Percentiles rank a stretch among this genome's conserved stretches.
phyloP scores from a whole-genome alignment of 1,140 invertebrate species.

The Saxidomus purpurata region DNA sequence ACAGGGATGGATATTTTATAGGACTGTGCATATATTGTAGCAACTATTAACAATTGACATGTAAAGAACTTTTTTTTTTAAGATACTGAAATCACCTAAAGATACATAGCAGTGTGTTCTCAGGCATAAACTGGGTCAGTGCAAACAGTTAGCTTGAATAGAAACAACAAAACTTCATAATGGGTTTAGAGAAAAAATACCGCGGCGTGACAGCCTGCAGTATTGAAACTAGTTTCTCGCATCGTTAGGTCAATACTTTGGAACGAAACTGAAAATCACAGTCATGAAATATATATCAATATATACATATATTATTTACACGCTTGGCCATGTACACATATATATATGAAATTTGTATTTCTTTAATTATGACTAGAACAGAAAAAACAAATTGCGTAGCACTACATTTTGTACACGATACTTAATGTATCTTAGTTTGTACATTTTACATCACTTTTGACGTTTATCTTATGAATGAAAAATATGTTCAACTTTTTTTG shows the following conservation, averaged over 20 bases:
- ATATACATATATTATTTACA: constrained; percentile 36
- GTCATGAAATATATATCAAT: constrained; percentile 34
- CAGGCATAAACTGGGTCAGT: no score
- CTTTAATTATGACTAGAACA: constrained; percentile 16
- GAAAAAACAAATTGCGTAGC: constrained; percentile 1
- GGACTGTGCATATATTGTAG: no score
- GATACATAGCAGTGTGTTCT: no score
- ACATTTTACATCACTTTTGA: not conserved
- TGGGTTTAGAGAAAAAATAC: no score
- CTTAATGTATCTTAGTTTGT: not conserved
- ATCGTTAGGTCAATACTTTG: constrained; percentile 12
- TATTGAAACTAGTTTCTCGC: not conserved
- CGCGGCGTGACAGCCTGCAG: not conserved
- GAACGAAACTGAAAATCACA: constrained; percentile 28
- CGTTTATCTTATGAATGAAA: no score
- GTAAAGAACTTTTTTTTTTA: no score
- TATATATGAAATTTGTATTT: not conserved
- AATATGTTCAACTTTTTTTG: no score
- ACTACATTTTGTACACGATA: not conserved
- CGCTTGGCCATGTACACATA: not conserved
- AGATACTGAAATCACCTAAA: no score
- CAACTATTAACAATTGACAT: no score
- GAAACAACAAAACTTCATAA: no score
- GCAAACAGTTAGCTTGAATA: no score
- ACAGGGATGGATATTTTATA: no score